Evolutionary conservation across 2,888 invertebrate genomes (phyloP).

Genomic region (Aproaerema taeniolella): DNA sequence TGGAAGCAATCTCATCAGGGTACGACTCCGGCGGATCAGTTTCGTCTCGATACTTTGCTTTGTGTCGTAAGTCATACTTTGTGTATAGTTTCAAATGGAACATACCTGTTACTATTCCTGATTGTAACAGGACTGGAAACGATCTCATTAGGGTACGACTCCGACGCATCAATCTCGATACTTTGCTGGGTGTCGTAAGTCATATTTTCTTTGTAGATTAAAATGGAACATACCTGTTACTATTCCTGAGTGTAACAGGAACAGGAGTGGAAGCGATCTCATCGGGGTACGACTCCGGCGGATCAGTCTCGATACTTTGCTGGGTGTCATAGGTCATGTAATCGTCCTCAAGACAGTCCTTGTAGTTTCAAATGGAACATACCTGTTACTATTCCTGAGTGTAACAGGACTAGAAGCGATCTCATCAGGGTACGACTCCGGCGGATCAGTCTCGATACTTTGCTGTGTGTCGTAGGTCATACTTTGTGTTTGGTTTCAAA

Average conservation of each 20-base stretch:
- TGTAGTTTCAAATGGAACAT: no score
- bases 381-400: background rate
- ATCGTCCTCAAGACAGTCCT: conserved; percentile 52
- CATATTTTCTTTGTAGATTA: no score
- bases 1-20: background rate
- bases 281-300: conserved; percentile 27
- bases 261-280: background rate
- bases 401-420: background rate
- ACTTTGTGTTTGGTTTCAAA: no score
- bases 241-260: no score
- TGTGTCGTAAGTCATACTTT: no score
- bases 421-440: no score
- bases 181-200: conserved; percentile 53
- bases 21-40: conserved; percentile 38
- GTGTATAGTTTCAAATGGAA: no score
- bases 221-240: no score
- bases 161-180: conserved; percentile 44
- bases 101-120: no score
- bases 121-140: no score
- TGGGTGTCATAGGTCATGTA: conserved; percentile 53
- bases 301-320: conserved; percentile 48
- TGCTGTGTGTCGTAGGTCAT: no score
- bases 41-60: conserved; percentile 48
- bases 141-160: conserved; percentile 12
- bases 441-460: no score